phyloP scores from a whole-genome alignment of 2,888 invertebrate genomes.

The Dermolepida albohirtum region DNA sequence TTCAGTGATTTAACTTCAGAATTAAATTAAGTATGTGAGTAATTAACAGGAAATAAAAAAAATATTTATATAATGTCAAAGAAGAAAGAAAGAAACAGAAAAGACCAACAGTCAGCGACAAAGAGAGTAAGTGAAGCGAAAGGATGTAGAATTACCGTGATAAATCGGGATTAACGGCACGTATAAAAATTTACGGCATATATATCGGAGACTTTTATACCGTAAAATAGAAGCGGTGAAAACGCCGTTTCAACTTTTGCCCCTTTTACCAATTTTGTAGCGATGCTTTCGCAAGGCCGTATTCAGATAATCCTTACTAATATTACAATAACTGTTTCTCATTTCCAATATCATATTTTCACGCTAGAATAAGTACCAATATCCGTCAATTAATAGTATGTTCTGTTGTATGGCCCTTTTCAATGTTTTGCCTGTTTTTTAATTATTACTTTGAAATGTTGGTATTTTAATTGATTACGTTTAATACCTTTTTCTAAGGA shows the following conservation, averaged over 20 bases:
- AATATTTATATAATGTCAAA: too few relatives aligned
- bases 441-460: too few relatives aligned
- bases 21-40: too few relatives aligned
- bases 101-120: conserved; percentile 9
- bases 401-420: not conserved
- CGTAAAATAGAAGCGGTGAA: conserved; percentile 4
- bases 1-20: too few relatives aligned
- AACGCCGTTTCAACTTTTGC: conserved; percentile 7
- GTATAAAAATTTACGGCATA: conserved; percentile 31
- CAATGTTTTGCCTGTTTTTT: too few relatives aligned
- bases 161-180: conserved; percentile 31
- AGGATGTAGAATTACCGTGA: conserved; percentile 24
- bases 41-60: too few relatives aligned
- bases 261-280: conserved; percentile 12
- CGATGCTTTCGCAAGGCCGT: conserved; percentile 8
- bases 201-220: conserved; percentile 26
- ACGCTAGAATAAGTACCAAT: conserved; percentile 6
- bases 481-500: too few relatives aligned
- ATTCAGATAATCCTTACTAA: conserved; percentile 23
- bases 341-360: conserved; percentile 13
- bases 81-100: not conserved
- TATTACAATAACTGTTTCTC: conserved; percentile 31
- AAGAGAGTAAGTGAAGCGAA: conserved; percentile 19
- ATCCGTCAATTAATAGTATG: conserved; percentile 22
- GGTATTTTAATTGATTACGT: too few relatives aligned